Evolutionary conservation across 2,113 vertebrate species (phyloP).

Genomic region (Danio rerio): DNA sequence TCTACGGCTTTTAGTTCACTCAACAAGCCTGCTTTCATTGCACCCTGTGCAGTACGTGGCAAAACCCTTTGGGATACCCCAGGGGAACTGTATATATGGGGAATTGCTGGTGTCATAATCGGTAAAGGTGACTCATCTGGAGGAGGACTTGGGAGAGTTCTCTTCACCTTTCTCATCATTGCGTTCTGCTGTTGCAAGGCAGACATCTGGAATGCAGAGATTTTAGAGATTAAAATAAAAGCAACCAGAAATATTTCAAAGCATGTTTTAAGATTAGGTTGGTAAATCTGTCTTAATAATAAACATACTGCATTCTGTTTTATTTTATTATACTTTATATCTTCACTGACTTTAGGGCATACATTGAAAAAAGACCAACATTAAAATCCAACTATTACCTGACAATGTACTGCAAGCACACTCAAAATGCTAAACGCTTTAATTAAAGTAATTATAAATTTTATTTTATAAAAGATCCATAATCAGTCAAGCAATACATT

Average conservation of each 20-base stretch:
- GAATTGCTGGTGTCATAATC: conserved; percentile 84
- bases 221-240: conserved; percentile 47
- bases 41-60: conserved; percentile 78
- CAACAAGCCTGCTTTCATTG: conserved; percentile 91
- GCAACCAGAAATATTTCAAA: not conserved
- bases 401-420: not conserved
- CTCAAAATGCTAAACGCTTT: not conserved
- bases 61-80: conserved; percentile 84
- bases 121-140: conserved; percentile 91
- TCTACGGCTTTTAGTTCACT: conserved; percentile 95
- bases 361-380: not conserved
- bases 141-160: conserved; percentile 95
- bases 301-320: not conserved
- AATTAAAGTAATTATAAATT: not conserved
- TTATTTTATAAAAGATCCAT: not conserved
- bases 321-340: not conserved
- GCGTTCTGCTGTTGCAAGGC: conserved; percentile 91
- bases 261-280: no score
- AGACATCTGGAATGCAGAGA: conserved; percentile 81
- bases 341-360: not conserved
- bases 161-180: conserved; percentile 96
- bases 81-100: conserved; percentile 88
- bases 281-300: no score
- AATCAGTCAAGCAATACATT: conserved; percentile 2
- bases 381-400: not conserved